phyloP scores from a whole-genome alignment of 1,140 invertebrate species.

The Eurosta solidaginis region DNA sequence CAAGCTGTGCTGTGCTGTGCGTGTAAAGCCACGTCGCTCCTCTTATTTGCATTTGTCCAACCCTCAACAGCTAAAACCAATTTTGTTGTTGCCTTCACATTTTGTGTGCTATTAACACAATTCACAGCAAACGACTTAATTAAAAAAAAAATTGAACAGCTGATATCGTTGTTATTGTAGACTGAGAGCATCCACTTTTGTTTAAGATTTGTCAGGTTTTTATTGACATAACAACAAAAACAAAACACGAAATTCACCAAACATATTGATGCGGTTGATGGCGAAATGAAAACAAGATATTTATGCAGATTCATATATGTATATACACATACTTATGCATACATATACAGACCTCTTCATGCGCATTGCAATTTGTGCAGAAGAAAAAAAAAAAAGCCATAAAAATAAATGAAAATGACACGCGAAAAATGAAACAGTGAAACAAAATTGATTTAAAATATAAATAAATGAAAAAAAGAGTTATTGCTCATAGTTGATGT shows the following conservation, averaged over 20 bases:
- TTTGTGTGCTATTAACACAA: too few species aligned
- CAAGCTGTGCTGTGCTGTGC: neutral
- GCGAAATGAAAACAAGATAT: neutral
- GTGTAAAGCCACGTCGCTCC: neutral
- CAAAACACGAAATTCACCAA: too few species aligned
- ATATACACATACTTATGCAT: neutral
- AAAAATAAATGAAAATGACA: neutral
- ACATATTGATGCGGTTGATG: neutral
- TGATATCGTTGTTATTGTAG: neutral
- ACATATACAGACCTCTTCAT: neutral
- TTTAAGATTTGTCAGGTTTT: constrained; percentile 6
- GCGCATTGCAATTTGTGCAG: neutral
- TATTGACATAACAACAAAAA: constrained; percentile 14
- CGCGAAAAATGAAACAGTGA: neutral
- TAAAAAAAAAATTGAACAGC: constrained; percentile 1
- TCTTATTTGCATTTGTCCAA: neutral
- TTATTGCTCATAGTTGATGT: too few species aligned
- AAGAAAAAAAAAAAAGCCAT: neutral
- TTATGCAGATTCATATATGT: too few species aligned
- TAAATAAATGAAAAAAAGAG: too few species aligned
- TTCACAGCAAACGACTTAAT: too few species aligned
- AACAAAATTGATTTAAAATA: neutral
- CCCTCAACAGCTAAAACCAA: neutral
- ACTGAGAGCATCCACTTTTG: neutral
- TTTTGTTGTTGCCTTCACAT: neutral